Evolutionary conservation across 1,140 invertebrate species (phyloP).

Genomic region (Brachionus asplanchnoidis): DNA sequence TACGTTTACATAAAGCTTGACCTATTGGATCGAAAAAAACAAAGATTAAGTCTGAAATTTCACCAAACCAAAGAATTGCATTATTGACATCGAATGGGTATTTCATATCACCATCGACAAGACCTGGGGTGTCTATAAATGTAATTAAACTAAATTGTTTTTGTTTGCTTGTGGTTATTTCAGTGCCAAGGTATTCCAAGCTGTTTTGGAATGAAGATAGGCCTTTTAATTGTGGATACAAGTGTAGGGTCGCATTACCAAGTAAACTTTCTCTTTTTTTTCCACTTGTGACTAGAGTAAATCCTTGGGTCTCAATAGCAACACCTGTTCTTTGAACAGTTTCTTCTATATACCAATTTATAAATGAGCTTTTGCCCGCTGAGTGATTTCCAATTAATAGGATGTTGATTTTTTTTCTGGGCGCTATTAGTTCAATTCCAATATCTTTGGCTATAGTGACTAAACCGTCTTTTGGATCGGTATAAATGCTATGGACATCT

Average conservation of each 20-base stretch:
- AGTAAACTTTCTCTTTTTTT: conserved; percentile 62
- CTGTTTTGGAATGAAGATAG: conserved; percentile 18
- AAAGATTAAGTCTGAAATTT: conserved; percentile 63
- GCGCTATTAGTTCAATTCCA: conserved; percentile 55
- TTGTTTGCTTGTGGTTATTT: conserved; percentile 63
- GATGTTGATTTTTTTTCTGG: conserved; percentile 63
- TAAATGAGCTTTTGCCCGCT: conserved; percentile 65
- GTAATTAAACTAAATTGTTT: conserved; percentile 64
- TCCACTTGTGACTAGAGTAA: conserved; percentile 63
- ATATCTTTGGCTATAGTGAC: conserved; percentile 35
- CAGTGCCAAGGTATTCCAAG: conserved; percentile 62
- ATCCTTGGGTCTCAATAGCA: conserved; percentile 65
- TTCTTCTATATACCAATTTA: conserved; percentile 66
- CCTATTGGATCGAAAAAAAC: conserved; percentile 67
- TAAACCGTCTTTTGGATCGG: conserved; percentile 60
- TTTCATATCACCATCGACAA: conserved; percentile 66
- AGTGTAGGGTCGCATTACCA: conserved; percentile 63
- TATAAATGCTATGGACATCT: conserved; percentile 62
- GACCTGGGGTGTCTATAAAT: conserved; percentile 64
- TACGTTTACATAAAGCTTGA: conserved; percentile 64
- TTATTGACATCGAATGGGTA: conserved; percentile 66
- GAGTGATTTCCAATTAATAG: conserved; percentile 65
- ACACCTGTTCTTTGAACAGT: conserved; percentile 64
- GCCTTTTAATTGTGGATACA: conserved; percentile 57
- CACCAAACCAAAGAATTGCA: conserved; percentile 62